Conservation (phyloP, 2,113 vertebrate genomes). For the Pachyramphus minor region DNA sequence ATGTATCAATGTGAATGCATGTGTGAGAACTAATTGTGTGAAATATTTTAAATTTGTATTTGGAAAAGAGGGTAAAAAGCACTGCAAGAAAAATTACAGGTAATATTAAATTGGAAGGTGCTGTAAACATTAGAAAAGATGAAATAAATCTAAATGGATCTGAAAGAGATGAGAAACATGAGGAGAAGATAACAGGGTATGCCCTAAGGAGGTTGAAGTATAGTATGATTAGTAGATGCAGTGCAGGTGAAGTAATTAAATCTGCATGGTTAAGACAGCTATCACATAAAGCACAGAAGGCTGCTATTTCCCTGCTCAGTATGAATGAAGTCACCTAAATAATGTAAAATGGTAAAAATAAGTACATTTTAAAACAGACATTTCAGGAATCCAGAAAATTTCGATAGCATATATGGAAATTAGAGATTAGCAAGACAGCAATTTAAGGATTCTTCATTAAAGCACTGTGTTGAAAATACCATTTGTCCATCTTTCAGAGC, state of each 20-base stretch:
- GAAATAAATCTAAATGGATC: neutral
- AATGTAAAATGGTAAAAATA: neutral
- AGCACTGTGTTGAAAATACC: neutral
- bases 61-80: neutral
- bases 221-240: neutral
- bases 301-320: neutral
- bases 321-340: neutral
- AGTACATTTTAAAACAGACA: neutral
- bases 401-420: neutral
- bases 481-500: neutral
- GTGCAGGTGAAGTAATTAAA: constrained; percentile 9
- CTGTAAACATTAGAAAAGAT: neutral
- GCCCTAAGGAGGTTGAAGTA: neutral
- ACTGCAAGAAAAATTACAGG: neutral
- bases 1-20: neutral
- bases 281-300: neutral
- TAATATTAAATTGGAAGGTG: neutral
- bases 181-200: neutral
- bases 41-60: neutral
- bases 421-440: neutral
- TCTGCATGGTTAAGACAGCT: neutral
- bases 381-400: neutral
- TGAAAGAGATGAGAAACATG: neutral
- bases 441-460: neutral
- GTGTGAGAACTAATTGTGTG: neutral